A percentile compares a stretch with the other conserved stretches of the same genome.
These are phyloP conservation scores for Drosophila phalerata DNA, from an alignment of 2,888 invertebrate genomes.

Conservation along the genomic window DNA sequence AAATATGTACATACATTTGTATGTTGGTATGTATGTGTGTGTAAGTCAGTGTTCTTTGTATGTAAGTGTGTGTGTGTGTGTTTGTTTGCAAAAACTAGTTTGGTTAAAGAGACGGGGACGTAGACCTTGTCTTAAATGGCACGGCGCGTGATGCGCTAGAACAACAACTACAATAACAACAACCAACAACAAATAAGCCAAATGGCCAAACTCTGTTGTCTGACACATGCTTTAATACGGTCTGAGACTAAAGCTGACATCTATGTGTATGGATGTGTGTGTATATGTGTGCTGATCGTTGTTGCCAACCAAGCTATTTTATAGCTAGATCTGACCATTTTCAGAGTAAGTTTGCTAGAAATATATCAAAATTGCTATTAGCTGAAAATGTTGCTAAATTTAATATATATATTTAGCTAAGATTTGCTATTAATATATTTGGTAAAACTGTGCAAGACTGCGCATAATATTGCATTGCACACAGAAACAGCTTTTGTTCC, in stretches of 20 bases:
- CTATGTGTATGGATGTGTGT: not conserved
- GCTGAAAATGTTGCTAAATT: too few relatives aligned
- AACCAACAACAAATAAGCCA: not conserved
- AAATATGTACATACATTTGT: not conserved
- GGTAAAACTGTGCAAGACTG: too few relatives aligned
- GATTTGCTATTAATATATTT: too few relatives aligned
- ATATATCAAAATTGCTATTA: too few relatives aligned
- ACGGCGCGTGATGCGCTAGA: constrained; percentile 60
- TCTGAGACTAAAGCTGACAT: constrained; percentile 26
- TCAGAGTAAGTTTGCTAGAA: too few relatives aligned
- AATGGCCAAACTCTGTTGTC: constrained; percentile 1
- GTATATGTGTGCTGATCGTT: not conserved
- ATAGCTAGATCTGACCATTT: too few relatives aligned
- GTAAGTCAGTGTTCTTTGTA: constrained; percentile 3
- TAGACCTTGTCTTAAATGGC: constrained; percentile 64
- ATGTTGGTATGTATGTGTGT: constrained; percentile 6
- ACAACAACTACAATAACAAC: constrained; percentile 23
- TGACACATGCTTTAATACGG: constrained; percentile 9
- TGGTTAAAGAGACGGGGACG: constrained; percentile 50
- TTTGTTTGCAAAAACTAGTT: constrained; percentile 47
- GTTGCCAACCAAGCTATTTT: too few relatives aligned
- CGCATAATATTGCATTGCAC: too few relatives aligned
- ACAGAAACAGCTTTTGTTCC: too few relatives aligned
- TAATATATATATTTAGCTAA: too few relatives aligned
- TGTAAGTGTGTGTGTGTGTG: constrained; percentile 8